phyloP scores from a whole-genome alignment of 2,888 invertebrate species.

The Pterobdella sp. region DNA sequence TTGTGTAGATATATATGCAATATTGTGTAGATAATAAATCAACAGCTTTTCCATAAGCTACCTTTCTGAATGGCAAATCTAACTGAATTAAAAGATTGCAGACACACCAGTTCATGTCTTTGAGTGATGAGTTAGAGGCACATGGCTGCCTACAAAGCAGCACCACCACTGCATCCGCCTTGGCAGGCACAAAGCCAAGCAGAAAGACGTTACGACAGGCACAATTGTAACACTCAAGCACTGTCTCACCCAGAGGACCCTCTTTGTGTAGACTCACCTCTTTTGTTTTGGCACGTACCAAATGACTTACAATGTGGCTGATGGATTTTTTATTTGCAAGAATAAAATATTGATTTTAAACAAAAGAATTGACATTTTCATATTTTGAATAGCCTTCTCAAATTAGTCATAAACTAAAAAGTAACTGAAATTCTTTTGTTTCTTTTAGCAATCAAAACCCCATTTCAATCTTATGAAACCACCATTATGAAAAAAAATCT shows the following conservation, averaged over 20 bases:
- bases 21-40: not conserved
- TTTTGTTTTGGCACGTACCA: constrained; percentile 97
- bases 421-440: too few relatives aligned
- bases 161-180: constrained; percentile 95
- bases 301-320: constrained; percentile 95
- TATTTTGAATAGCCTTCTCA: too few relatives aligned
- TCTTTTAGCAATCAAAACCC: too few relatives aligned
- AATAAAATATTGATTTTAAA: not conserved
- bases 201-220: constrained; percentile 96
- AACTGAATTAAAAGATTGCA: not conserved
- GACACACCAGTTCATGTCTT: constrained; percentile 88
- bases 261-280: constrained; percentile 95
- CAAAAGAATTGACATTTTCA: not conserved
- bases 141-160: constrained; percentile 94
- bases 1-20: not conserved
- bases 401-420: too few relatives aligned
- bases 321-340: not conserved
- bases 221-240: constrained; percentile 96
- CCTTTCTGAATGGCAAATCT: too few relatives aligned
- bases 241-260: constrained; percentile 92
- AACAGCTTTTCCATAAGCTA: too few relatives aligned
- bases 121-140: constrained; percentile 88
- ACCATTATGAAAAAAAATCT: not conserved
- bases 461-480: too few relatives aligned
- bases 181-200: constrained; percentile 95